A percentile compares a stretch with the other conserved stretches of the same genome.
Evolutionary conservation across 2,797 vertebrate genomes (phyloP).

Genomic region (Rousettus madagascariensis): DNA sequence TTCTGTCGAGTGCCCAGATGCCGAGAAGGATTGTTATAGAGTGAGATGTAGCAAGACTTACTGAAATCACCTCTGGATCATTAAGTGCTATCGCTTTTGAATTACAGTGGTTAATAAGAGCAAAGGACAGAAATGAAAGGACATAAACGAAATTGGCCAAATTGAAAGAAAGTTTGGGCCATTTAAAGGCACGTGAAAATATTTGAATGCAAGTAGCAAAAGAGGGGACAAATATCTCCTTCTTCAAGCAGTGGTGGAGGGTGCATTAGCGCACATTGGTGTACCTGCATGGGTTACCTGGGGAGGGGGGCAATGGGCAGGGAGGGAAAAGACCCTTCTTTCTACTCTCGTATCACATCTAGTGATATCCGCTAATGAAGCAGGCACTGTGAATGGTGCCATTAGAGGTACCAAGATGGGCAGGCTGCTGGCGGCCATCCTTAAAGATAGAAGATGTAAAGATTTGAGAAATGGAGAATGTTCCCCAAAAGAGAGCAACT

Average conservation of each 20-base stretch:
- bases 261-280: neutral
- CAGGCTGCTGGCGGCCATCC: neutral
- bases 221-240: neutral
- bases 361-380: neutral
- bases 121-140: conserved; percentile 23
- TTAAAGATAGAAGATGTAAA: neutral
- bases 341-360: neutral
- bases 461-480: neutral
- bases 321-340: neutral
- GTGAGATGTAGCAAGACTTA: neutral
- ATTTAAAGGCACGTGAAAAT: conserved; percentile 18
- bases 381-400: neutral
- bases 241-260: neutral
- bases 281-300: neutral
- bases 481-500: neutral
- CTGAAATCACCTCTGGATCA: conserved; percentile 6
- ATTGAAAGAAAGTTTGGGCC: neutral
- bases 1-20: neutral
- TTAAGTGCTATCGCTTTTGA: conserved; percentile 43
- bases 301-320: neutral
- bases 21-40: neutral
- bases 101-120: neutral
- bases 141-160: neutral
- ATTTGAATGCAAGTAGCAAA: neutral
- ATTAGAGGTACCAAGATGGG: neutral